phyloP scores from a whole-genome alignment of 2,113 vertebrate genomes.

The Paralichthys olivaceus region DNA sequence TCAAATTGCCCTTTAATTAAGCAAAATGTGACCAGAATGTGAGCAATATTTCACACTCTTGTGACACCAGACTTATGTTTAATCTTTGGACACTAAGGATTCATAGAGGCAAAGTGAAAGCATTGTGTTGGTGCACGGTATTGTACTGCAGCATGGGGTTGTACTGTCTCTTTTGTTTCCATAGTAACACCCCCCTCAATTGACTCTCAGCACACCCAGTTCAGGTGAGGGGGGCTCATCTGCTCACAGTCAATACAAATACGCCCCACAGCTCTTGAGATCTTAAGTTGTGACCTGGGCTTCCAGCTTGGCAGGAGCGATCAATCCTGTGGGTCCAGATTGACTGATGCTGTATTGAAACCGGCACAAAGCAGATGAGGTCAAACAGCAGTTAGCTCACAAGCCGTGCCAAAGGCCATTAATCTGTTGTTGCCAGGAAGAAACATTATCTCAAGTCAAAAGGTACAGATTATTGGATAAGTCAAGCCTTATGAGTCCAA shows the following conservation, averaged over 20 bases:
- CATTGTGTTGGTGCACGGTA: constrained; percentile 27
- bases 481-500: constrained; percentile 49
- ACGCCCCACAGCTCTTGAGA: constrained; percentile 38
- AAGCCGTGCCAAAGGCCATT: constrained; percentile 55
- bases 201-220: constrained; percentile 61
- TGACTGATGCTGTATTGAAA: constrained; percentile 65
- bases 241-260: constrained; percentile 58
- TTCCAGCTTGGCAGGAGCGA: constrained; percentile 55
- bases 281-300: constrained; percentile 35
- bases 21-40: constrained; percentile 1
- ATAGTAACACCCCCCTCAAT: constrained; percentile 68
- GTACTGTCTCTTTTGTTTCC: constrained; percentile 76
- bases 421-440: constrained; percentile 55
- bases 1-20: constrained; percentile 20
- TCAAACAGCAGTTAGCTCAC: constrained; percentile 65
- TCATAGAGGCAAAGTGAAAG: constrained; percentile 19
- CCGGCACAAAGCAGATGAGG: constrained; percentile 54
- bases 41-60: constrained; percentile 3
- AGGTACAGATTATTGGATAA: constrained; percentile 54
- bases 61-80: constrained; percentile 16
- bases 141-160: constrained; percentile 60
- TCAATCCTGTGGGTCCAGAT: constrained; percentile 49
- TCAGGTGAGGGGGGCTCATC: constrained; percentile 67
- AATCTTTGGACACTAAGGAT: constrained; percentile 4
- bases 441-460: constrained; percentile 63